Base-by-base conservation (phyloP, 2,113 vertebrate species). In the Salvelinus alpinus region DNA sequence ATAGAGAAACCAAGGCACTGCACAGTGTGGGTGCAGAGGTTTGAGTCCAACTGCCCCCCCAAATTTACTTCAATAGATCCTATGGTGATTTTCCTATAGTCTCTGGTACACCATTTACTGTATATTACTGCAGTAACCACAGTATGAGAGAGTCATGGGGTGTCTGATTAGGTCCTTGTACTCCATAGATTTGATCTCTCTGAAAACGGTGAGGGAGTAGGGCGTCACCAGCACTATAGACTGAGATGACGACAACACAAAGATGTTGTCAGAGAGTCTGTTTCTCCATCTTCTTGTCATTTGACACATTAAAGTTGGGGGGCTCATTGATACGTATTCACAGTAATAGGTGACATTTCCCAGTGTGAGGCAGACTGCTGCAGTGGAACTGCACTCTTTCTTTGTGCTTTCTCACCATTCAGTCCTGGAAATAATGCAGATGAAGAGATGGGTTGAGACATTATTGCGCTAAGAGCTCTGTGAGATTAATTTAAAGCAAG, bases 401-500 rank as follows among this genome's bases (percentile, higher is more conserved):
- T 44, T 68, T 68, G 29, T 68, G 66, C 66, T 68, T 14, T 18
- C 29, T 31, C 47, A 25, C 38, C 38, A 71, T 71, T 29, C 27
- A 74, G 2, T 22, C 5, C 22, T 64, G 22, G 27, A 38, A 62
- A 48, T 38, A 65, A 48, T 25, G 48, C 6, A 4, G 14, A 51
- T 8, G 38, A 65, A n/a, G 20, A 62, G 66, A 70, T 62, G 75
- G 47, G 67, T 27, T 29, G 5, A 57, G 67, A 70, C 29, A 62
- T 48, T 57, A 11, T 68, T 34, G 54, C 34, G 29, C 74, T 70
- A 70, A 18, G 67, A 76, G 22, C 66, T 54, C 34, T 76, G 48
- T 44, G 57, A 60, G 31, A 60, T 62, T 51, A 60, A 70, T 76
- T 47, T 64, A 27, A 69, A 75, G 20, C n/a, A 22, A 34, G 64